These are phyloP conservation scores for Coleophora flavipennella DNA, from an alignment of 2,888 invertebrate genomes.

Conservation along the genomic window DNA sequence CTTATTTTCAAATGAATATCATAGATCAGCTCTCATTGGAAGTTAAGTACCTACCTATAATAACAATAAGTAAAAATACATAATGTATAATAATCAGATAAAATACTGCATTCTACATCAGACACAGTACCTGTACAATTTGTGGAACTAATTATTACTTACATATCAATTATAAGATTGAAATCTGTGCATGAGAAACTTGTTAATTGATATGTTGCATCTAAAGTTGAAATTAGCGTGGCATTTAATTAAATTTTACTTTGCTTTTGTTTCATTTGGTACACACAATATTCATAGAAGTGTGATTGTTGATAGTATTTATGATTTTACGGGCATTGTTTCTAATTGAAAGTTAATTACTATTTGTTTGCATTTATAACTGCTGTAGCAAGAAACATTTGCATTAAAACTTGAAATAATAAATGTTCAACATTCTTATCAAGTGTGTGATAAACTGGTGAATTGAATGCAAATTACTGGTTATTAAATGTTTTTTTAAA, in stretches of 20 bases:
- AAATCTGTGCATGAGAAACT: constrained; percentile 24
- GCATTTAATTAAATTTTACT: too few relatives aligned
- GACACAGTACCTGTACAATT: constrained; percentile 6
- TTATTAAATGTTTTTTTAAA: too few relatives aligned
- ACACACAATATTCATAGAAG: too few relatives aligned
- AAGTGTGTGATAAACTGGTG: too few relatives aligned
- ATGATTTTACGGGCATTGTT: too few relatives aligned
- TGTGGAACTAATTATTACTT: constrained; percentile 24
- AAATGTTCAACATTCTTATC: too few relatives aligned
- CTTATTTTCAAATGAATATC: constrained; percentile 26
- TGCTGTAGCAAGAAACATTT: too few relatives aligned
- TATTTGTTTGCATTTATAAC: neutral
- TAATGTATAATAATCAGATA: neutral
- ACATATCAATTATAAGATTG: constrained; percentile 39
- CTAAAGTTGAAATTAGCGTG: constrained; percentile 28
- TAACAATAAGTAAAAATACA: constrained; percentile 1
- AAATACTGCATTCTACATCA: constrained; percentile 9
- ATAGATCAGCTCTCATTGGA: constrained; percentile 20
- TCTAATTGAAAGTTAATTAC: too few relatives aligned
- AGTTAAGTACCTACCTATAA: constrained; percentile 10
- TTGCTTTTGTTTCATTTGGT: too few relatives aligned
- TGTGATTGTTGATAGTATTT: too few relatives aligned
- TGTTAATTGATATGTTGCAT: constrained; percentile 33
- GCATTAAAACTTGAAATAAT: too few relatives aligned
- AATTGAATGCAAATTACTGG: too few relatives aligned